Percentiles rank a stretch among this genome's conserved stretches.
These are phyloP conservation scores for Fragum fragum DNA, from an alignment of 2,888 invertebrate species.

Conservation along the genomic window DNA sequence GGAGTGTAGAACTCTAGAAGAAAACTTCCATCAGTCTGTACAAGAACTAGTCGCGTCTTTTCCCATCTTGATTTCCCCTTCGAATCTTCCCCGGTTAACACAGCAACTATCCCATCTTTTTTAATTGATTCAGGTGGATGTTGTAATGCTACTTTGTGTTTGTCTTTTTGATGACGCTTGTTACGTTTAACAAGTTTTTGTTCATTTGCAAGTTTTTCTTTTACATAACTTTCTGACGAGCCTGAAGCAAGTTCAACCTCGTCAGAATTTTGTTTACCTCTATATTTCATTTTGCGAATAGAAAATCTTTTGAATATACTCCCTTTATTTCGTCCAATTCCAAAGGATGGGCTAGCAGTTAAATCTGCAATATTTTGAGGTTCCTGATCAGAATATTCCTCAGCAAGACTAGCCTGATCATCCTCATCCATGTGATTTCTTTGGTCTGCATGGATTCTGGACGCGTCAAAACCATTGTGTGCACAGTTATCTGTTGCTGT, in stretches of 20 bases:
- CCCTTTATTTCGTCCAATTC: conserved; percentile 53
- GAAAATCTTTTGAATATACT: conserved; percentile 73
- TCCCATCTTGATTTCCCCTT: conserved; percentile 96
- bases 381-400: conserved; percentile 66
- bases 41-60: conserved; percentile 95
- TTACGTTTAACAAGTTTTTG: conserved; percentile 70
- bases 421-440: conserved; percentile 36
- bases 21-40: conserved; percentile 96
- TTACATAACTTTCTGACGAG: conserved; percentile 67
- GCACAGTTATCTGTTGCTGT: conserved; percentile 3
- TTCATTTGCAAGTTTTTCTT: conserved; percentile 72
- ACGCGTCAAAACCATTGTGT: conserved; percentile 33
- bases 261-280: conserved; percentile 94
- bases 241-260: conserved; percentile 90
- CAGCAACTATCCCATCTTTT: conserved; percentile 97
- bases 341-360: conserved; percentile 21
- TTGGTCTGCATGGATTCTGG: conserved; percentile 7
- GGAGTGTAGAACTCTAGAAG: conserved; percentile 98
- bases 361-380: conserved; percentile 8
- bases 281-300: conserved; percentile 88
- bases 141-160: conserved; percentile 45
- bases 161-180: conserved; percentile 63
- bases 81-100: conserved; percentile 95
- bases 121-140: conserved; percentile 68
- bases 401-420: conserved; percentile 46